Base-by-base conservation (phyloP, 2,888 invertebrate genomes). In the Malthinus seriepunctatus region DNA sequence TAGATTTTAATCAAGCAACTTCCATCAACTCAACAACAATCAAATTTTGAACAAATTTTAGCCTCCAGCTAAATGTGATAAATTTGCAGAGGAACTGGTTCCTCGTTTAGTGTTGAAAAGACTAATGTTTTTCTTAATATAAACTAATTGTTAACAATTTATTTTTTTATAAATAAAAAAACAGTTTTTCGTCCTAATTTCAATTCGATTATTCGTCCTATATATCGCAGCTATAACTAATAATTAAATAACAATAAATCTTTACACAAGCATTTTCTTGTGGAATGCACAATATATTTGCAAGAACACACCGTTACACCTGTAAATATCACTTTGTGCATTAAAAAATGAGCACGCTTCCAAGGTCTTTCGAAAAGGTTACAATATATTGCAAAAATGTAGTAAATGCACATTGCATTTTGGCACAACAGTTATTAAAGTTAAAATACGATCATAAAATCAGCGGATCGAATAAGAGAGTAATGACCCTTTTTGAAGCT, bases 231-330 rank as follows among this genome's bases (percentile, higher is more conserved):
- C 63, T 62, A 64, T 64, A 48, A n/a, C n/a, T n/a, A n/a, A 54
- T 46, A 55, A 49, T 63, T 59, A 50, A 62, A 63, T 62, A 62
- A 59, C 50, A 63, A 65, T 60, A 62, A 65, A 65, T 65, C 63
- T 62, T 47, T 46, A 62, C 32, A 58, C 58, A 34, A 63, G 60
- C 60, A 63, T 60, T 62, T 57, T 57, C 60, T 63, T 51, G 48
- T 56, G 60, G 63, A 65, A 63, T 62, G 63, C 56, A 58, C 61
- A 46, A 51, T 55, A 56, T 57, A 61, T 63, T 59, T 57, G 58
- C 60, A 60, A 56, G 53, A 54, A 39, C 50, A 55, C 55, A 63
- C 63, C 63, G 64, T 64, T 64, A 64, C 64, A 64, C 56, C 59
- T 64, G 62, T 62, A 62, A 62, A 42, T 42, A 42, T 42, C 39